Conservation (phyloP, 2,113 vertebrate species). For the Hippocampus abdominalis region DNA sequence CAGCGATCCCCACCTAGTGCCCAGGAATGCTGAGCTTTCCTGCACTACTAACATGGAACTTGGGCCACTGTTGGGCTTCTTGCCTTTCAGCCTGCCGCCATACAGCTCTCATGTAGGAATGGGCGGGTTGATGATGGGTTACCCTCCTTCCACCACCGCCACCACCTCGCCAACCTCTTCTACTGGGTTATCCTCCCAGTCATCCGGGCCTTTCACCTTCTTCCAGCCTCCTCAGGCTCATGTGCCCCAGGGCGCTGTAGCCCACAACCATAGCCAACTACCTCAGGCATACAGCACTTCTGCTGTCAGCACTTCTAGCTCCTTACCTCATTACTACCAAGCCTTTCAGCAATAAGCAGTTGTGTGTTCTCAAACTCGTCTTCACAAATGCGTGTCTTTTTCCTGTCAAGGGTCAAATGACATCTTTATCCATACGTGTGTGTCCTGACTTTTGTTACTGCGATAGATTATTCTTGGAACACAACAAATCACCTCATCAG, state of each 20-base stretch:
- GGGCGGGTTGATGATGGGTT: slow-evolving; percentile 89
- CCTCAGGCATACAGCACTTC: slow-evolving; percentile 87
- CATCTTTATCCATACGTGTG: slow-evolving; percentile 32
- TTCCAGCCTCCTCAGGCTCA: slow-evolving; percentile 65
- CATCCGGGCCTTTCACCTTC: slow-evolving; percentile 80
- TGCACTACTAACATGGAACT: slow-evolving; percentile 94
- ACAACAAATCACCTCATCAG: slow-evolving; percentile 71
- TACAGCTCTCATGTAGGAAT: slow-evolving; percentile 85
- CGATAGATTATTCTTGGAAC: slow-evolving; percentile 35
- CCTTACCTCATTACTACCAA: slow-evolving; percentile 97
- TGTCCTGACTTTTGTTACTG: slow-evolving; percentile 6
- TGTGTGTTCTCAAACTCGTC: slow-evolving; percentile 21
- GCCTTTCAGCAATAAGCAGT: slow-evolving; percentile 82
- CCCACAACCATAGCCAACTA: slow-evolving; percentile 79
- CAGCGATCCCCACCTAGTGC: slow-evolving; percentile 74
- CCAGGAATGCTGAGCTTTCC: slow-evolving; percentile 89
- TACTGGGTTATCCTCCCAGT: slow-evolving; percentile 75
- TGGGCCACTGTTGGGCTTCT: slow-evolving; percentile 88
- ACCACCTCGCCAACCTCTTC: slow-evolving; percentile 61
- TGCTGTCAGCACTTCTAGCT: slow-evolving; percentile 83
- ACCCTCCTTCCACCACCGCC: slow-evolving; percentile 64
- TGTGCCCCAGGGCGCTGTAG: slow-evolving; percentile 50
- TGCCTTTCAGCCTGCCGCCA: slow-evolving; percentile 88
- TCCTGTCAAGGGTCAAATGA: slow-evolving; percentile 23
- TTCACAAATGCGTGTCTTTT: slow-evolving; percentile 16